Conservation (phyloP, 2,888 invertebrate genomes). For the Phalera bucephala region DNA sequence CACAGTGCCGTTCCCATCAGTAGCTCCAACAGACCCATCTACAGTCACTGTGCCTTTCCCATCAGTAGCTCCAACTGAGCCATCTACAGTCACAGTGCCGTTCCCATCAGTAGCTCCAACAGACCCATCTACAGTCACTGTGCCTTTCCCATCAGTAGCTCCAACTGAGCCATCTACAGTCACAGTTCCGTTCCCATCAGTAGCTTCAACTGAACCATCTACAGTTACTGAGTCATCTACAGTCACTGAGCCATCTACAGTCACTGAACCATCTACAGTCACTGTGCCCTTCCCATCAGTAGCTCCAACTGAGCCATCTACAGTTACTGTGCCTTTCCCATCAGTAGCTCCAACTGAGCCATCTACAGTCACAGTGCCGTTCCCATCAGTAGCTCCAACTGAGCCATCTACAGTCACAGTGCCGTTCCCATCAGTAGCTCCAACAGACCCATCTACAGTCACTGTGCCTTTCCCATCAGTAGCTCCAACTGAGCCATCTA, state of each 20-base stretch:
- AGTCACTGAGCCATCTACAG: too few relatives aligned
- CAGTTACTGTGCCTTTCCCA: conserved; percentile 7
- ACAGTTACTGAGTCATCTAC: conserved; percentile 5
- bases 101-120: conserved; percentile 1
- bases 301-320: neutral
- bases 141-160: conserved; percentile 1
- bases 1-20: conserved; percentile 8
- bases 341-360: conserved; percentile 1
- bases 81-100: conserved; percentile 2
- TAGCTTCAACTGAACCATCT: neutral
- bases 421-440: conserved; percentile 3
- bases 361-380: conserved; percentile 4
- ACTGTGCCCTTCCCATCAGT: conserved; percentile 4
- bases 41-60: conserved; percentile 8
- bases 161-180: conserved; percentile 2
- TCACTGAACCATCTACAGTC: neutral
- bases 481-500: conserved; percentile 1
- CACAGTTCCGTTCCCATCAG: conserved; percentile 4
- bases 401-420: conserved; percentile 2
- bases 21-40: conserved; percentile 1
- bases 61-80: conserved; percentile 4
- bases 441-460: conserved; percentile 2
- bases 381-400: neutral
- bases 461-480: conserved; percentile 8
- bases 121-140: conserved; percentile 1